Conservation (phyloP, 1,140 invertebrate species). For the Steinernema feltiae region DNA sequence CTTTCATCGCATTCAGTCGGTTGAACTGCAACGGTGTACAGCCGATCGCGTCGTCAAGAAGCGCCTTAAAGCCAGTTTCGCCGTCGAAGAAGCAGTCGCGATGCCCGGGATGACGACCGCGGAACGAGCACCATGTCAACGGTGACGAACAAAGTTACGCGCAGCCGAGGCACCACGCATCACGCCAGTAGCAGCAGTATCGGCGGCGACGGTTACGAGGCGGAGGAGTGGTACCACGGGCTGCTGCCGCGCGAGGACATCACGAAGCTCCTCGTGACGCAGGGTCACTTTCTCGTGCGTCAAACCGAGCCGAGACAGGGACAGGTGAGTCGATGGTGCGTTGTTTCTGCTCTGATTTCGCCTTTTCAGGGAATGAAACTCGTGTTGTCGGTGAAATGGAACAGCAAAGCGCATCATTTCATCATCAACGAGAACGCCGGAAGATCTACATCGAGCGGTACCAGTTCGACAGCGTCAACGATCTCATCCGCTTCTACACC, state of each 20-base stretch:
- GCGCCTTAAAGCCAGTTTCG: background rate
- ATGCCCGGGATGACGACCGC: background rate
- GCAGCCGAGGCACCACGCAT: background rate
- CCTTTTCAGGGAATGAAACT: slow-evolving; percentile 61
- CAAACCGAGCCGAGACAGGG: slow-evolving; percentile 84
- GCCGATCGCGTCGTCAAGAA: too few relatives aligned
- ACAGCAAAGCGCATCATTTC: slow-evolving; percentile 81
- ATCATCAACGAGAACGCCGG: slow-evolving; percentile 74
- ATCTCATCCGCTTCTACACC: slow-evolving; percentile 80
- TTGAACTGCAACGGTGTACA: too few relatives aligned
- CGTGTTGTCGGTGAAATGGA: slow-evolving; percentile 89
- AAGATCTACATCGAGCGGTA: slow-evolving; percentile 85
- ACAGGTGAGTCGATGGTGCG: slow-evolving; percentile 66
- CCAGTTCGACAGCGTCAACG: slow-evolving; percentile 80
- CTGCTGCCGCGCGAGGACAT: slow-evolving; percentile 90
- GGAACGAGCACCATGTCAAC: background rate
- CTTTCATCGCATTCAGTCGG: too few relatives aligned
- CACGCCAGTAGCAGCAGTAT: slow-evolving; percentile 12
- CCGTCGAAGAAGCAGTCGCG: background rate
- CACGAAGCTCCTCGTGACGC: slow-evolving; percentile 74
- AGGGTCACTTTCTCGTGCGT: slow-evolving; percentile 87
- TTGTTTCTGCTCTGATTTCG: slow-evolving; percentile 19
- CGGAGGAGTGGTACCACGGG: slow-evolving; percentile 95
- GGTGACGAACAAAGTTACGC: background rate
- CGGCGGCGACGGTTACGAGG: slow-evolving; percentile 51